A percentile compares a stretch with the other conserved stretches of the same genome.
phyloP scores from a whole-genome alignment of 2,888 invertebrate species.

The Cylindroiulus punctatus region DNA sequence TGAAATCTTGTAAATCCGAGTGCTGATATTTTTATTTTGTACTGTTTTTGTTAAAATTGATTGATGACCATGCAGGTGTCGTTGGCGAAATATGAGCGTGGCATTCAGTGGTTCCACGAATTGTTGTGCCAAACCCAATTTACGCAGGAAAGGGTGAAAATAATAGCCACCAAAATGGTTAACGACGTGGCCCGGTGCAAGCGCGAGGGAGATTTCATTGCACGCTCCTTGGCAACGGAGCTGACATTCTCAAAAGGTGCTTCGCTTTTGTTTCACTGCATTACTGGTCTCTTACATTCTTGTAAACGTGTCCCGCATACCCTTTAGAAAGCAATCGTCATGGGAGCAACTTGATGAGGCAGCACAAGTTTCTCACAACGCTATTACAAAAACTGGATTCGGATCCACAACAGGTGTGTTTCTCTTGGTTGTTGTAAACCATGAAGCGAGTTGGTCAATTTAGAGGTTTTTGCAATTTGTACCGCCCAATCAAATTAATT shows the following conservation, averaged over 20 bases:
- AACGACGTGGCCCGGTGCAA: conserved; percentile 83
- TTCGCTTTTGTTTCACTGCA: not conserved
- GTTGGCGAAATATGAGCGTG: conserved; percentile 77
- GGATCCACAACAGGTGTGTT: conserved; percentile 61
- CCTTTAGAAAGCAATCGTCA: conserved; percentile 76
- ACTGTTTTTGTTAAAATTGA: not conserved
- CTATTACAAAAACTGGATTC: conserved; percentile 69
- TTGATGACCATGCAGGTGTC: conserved; percentile 72
- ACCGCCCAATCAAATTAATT: no score
- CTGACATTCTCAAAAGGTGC: conserved; percentile 72
- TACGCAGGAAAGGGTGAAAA: conserved; percentile 77
- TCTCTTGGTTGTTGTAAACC: not conserved
- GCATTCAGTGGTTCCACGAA: conserved; percentile 81
- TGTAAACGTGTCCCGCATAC: not conserved
- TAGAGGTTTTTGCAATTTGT: no score
- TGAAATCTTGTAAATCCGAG: not conserved
- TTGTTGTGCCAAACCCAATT: conserved; percentile 78
- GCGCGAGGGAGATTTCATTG: conserved; percentile 77
- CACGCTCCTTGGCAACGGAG: conserved; percentile 72
- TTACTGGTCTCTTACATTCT: not conserved
- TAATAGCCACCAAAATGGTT: conserved; percentile 82
- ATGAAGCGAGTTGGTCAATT: no score
- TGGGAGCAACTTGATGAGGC: conserved; percentile 77
- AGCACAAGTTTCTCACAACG: conserved; percentile 79
- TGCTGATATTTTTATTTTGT: not conserved